These are phyloP conservation scores for Tipula vernalis DNA, from an alignment of 2,888 invertebrate genomes.

Conservation along the genomic window DNA sequence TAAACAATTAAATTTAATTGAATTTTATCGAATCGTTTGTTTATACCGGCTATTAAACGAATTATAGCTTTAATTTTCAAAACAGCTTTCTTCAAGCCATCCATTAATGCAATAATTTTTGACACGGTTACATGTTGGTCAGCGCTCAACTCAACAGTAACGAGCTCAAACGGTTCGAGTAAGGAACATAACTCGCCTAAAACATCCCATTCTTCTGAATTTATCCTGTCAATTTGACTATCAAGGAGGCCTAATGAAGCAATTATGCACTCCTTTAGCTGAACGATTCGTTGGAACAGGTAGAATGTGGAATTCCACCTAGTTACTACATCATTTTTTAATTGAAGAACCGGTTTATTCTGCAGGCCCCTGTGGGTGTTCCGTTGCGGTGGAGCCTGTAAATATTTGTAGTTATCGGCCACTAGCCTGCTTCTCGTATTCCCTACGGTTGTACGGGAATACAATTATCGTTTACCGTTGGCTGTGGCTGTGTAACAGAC, in stretches of 20 bases:
- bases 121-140: neutral
- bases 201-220: neutral
- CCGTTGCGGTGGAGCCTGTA: too few species aligned
- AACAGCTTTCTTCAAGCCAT: neutral
- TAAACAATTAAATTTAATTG: neutral
- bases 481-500: too few species aligned
- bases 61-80: neutral
- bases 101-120: neutral
- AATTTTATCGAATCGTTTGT: neutral
- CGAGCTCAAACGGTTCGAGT: too few species aligned
- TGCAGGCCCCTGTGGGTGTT: too few species aligned
- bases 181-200: neutral
- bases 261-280: neutral
- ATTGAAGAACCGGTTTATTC: neutral
- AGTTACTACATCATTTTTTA: conserved; percentile 23
- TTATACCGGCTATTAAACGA: neutral
- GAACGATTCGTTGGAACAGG: neutral
- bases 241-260: neutral
- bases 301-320: neutral
- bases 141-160: neutral
- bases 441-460: too few species aligned
- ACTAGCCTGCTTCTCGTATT: too few species aligned
- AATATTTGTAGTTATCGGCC: too few species aligned
- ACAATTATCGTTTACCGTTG: too few species aligned
- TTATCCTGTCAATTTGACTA: neutral